These are phyloP conservation scores for Pangasius macronema DNA, from an alignment of 2,797 vertebrate species.

Conservation along the genomic window DNA sequence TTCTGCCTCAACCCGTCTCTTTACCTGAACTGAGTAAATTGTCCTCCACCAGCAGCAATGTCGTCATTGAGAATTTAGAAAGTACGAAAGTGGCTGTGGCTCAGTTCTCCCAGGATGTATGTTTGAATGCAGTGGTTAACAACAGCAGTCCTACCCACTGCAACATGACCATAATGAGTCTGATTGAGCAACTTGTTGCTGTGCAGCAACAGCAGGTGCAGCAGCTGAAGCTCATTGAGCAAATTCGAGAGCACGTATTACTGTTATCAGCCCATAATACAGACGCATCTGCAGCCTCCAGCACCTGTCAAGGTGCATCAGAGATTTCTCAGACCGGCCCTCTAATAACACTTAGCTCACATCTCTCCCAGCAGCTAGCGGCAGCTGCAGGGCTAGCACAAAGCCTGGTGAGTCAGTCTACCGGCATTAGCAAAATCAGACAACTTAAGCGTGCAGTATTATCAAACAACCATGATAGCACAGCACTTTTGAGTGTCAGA, in stretches of 20 bases:
- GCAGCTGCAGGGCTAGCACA: slow-evolving; percentile 96
- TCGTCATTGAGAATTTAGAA: slow-evolving; percentile 97
- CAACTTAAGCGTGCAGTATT: slow-evolving; percentile 61
- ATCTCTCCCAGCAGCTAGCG: slow-evolving; percentile 98
- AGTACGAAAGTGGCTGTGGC: slow-evolving; percentile 98
- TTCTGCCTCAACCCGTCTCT: slow-evolving; percentile 92
- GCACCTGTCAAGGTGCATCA: slow-evolving; percentile 84
- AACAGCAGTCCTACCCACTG: slow-evolving; percentile 46
- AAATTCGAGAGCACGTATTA: slow-evolving; percentile 96
- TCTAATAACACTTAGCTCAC: slow-evolving; percentile 93
- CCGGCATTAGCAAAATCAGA: slow-evolving; percentile 92
- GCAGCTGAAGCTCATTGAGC: slow-evolving; percentile 96
- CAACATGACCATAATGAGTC: slow-evolving; percentile 83
- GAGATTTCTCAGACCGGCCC: slow-evolving; percentile 86
- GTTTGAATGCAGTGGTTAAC: slow-evolving; percentile 59
- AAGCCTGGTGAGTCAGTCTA: slow-evolving; percentile 96
- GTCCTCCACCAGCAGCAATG: slow-evolving; percentile 96
- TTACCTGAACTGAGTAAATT: slow-evolving; percentile 90
- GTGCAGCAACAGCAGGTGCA: slow-evolving; percentile 97
- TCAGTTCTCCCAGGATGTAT: slow-evolving; percentile 93
- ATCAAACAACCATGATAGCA: slow-evolving; percentile 70
- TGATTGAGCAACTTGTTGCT: slow-evolving; percentile 94
- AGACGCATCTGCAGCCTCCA: slow-evolving; percentile 84
- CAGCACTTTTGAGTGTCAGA: slow-evolving; percentile 62
- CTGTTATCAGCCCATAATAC: slow-evolving; percentile 89